Conservation (phyloP, 2,113 vertebrate genomes). For the Pleuronectes platessa region DNA sequence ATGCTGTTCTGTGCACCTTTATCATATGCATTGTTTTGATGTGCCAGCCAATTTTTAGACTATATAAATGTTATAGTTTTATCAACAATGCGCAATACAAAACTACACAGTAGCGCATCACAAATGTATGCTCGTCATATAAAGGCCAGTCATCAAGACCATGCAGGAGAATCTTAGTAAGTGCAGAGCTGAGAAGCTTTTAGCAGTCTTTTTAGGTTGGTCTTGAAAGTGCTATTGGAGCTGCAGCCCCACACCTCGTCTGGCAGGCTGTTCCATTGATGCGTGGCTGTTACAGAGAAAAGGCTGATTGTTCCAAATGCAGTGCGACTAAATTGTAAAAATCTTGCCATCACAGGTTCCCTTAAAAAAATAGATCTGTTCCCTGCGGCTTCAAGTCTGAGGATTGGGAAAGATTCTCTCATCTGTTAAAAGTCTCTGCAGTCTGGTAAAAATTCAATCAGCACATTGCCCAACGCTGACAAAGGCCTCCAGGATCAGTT, state of each 20-base stretch:
- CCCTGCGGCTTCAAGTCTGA: background rate
- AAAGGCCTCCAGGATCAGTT: background rate
- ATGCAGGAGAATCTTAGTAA: background rate
- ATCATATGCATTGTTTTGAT: too few relatives aligned
- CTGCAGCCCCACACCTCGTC: background rate
- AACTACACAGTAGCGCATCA: background rate
- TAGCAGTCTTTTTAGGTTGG: background rate
- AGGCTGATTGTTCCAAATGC: background rate
- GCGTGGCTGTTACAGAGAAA: background rate
- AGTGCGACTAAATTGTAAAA: background rate
- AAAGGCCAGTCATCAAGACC: background rate
- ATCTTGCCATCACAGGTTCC: background rate
- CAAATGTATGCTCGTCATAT: background rate
- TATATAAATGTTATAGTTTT: too few relatives aligned
- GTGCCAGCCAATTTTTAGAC: too few relatives aligned
- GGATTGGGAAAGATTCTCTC: background rate
- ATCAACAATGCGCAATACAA: background rate
- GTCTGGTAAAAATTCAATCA: background rate
- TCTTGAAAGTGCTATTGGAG: background rate
- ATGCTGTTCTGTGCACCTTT: too few relatives aligned
- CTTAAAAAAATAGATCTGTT: constrained; percentile 1
- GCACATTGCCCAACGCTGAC: background rate
- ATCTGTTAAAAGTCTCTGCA: background rate
- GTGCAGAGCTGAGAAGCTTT: background rate
- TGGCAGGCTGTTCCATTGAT: background rate